Evolutionary conservation across 2,888 invertebrate species (phyloP).

Genomic region (Drosophila meridionalis): DNA sequence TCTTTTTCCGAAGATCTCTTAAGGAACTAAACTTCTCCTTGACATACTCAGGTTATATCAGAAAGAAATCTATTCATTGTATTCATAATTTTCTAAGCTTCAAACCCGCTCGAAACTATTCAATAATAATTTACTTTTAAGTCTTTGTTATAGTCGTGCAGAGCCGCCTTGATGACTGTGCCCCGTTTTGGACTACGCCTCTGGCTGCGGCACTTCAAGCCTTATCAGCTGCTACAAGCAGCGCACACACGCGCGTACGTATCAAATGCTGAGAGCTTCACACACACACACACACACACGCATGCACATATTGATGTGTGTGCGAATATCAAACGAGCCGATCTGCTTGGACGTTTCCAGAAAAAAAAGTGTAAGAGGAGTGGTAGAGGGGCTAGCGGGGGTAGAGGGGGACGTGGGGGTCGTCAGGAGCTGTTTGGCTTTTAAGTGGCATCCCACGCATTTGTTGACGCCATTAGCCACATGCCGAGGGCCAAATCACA

Average conservation of each 20-base stretch:
- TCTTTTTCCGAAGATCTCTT: background rate
- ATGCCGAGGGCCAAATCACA: slow-evolving; percentile 67
- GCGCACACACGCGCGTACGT: slow-evolving; percentile 8
- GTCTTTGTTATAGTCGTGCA: background rate
- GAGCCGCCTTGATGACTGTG: background rate
- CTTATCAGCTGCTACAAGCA: slow-evolving; percentile 45
- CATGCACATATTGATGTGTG: background rate
- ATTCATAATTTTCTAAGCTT: background rate
- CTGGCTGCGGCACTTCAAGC: slow-evolving; percentile 20
- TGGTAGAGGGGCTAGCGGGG: background rate
- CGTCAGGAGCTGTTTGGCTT: slow-evolving; percentile 20
- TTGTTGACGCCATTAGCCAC: slow-evolving; percentile 72
- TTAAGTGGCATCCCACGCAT: slow-evolving; percentile 63
- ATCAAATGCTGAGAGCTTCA: slow-evolving; percentile 28
- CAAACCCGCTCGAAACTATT: background rate
- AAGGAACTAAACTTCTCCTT: background rate
- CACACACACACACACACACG: background rate
- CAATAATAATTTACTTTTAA: background rate
- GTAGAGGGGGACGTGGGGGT: background rate
- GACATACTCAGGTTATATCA: background rate
- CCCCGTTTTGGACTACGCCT: slow-evolving; percentile 17
- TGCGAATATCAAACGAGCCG: slow-evolving; percentile 53
- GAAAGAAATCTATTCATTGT: background rate
- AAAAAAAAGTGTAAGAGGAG: background rate
- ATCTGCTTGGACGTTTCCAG: slow-evolving; percentile 40